phyloP scores from a whole-genome alignment of 2,113 vertebrate genomes.

The Cyphomyrus plagiostoma region DNA sequence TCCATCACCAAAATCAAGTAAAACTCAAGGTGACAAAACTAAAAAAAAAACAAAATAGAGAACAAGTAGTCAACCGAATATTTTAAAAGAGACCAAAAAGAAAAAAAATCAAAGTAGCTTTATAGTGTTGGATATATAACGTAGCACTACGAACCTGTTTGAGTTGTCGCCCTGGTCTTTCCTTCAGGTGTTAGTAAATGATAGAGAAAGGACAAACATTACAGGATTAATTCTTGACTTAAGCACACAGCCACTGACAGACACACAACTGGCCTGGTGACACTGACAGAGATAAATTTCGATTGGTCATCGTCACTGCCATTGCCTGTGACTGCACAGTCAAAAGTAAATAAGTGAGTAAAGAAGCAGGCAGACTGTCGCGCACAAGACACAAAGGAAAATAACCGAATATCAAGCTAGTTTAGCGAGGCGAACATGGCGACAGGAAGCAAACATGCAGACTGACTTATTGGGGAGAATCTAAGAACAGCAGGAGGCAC shows the following conservation, averaged over 20 bases:
- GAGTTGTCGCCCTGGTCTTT: constrained; percentile 82
- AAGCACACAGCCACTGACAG: background rate
- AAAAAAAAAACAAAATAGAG: background rate
- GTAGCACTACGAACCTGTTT: constrained; percentile 76
- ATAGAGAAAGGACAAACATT: constrained; percentile 46
- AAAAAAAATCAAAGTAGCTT: background rate
- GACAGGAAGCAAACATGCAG: constrained; percentile 46
- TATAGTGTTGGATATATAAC: constrained; percentile 38
- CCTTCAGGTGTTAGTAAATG: constrained; percentile 69
- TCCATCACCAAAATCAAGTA: background rate
- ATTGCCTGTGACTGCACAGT: constrained; percentile 41
- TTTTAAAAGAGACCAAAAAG: background rate
- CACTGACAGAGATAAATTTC: background rate
- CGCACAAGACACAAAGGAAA: constrained; percentile 40
- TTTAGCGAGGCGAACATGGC: constrained; percentile 18
- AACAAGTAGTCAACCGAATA: background rate
- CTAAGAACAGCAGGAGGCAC: constrained; percentile 14
- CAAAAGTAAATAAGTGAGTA: constrained; percentile 39
- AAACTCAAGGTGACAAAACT: background rate
- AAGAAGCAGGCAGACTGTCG: constrained; percentile 52
- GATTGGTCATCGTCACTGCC: constrained; percentile 31
- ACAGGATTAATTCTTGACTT: constrained; percentile 21
- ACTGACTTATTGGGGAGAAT: constrained; percentile 55
- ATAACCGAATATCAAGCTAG: constrained; percentile 14
- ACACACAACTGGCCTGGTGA: constrained; percentile 18